A percentile compares a stretch with the other conserved stretches of the same genome.
phyloP scores from a whole-genome alignment of 2,797 vertebrate species.

The Bradypodion ventrale region DNA sequence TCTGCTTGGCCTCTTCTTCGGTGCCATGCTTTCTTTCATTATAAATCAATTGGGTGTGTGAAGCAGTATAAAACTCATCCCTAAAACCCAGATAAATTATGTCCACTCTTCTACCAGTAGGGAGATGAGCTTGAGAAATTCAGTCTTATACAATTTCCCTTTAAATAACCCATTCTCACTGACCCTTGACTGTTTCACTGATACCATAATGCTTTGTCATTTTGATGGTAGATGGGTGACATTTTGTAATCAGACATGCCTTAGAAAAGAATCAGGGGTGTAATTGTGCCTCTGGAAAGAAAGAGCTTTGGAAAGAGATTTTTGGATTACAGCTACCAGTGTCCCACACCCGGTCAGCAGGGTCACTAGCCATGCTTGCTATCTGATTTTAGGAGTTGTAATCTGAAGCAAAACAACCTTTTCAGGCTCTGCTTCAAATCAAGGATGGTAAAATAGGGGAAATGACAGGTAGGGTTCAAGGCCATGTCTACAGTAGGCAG shows the following conservation, averaged over 20 bases:
- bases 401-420: too few species aligned
- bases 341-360: too few species aligned
- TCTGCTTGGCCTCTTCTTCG: slow-evolving; percentile 62
- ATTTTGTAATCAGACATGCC: slow-evolving; percentile 29
- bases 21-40: slow-evolving; percentile 62
- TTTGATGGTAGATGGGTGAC: neutral
- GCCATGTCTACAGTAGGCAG: neutral
- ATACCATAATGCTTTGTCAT: slow-evolving; percentile 18
- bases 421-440: too few species aligned
- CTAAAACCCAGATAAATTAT: slow-evolving; percentile 59
- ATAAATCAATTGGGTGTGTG: slow-evolving; percentile 63
- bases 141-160: slow-evolving; percentile 16
- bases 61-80: slow-evolving; percentile 54
- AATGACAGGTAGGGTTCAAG: neutral
- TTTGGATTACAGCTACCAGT: too few species aligned
- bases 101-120: slow-evolving; percentile 37
- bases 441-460: neutral
- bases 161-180: slow-evolving; percentile 26
- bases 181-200: neutral
- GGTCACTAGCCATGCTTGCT: too few species aligned
- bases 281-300: neutral
- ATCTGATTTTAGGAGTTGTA: too few species aligned
- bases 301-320: too few species aligned
- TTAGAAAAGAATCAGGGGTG: neutral
- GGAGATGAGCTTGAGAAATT: slow-evolving; percentile 29